Evolutionary conservation across 2,888 invertebrate genomes (phyloP), one percentile per base, ranked within the genome.

Genomic region (Pterostichus madidus): DNA sequence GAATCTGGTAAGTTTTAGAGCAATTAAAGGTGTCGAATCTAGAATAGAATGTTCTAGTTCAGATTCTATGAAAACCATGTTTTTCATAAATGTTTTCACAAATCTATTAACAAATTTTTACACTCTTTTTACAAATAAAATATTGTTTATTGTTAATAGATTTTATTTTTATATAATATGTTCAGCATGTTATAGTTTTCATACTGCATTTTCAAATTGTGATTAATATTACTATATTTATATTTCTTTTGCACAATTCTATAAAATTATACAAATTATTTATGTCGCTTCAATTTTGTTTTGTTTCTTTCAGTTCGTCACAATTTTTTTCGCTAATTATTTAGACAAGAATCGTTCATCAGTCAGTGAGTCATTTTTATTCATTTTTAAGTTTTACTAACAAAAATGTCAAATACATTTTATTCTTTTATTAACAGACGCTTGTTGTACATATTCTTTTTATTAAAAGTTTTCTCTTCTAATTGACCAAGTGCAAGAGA

Each of bases 1-100:
- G 90, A 90, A 83, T 87, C 89, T 88, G 90, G 90, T 90, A 90
- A 90, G 90, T 90, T 73, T 15, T 49, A 78, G 17, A 71, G 31
- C 32, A 52, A 35, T 13, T 44, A 13, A 32, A 64, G 64, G 49
- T 75, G 75, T 64, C 52, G 13, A 46, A 80, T 75, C 15, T 81
- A 81, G 81, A 75, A 56, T 81, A 81, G 75, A 44, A 32, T 80
- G 80, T 80, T 80, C 71, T 73, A 80, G 71, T 53, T 71, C 68
- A 71, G 13, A 39, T 44, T 39, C 31, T 11, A 24, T 24, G 24
- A 64, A 11, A 24, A 64, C 10, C 35, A 64, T 32, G 5, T n/a
- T 64, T 44, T 71, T 71, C 17, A 15, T 64, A 35, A 71, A 44
- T 71, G 17, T 71, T 39, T 44, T n/a, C 68, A 44, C 68, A 39